These are phyloP conservation scores for Myrmecophaga tridactyla DNA, from an alignment of 2,113 vertebrate species.

Conservation along the genomic window DNA sequence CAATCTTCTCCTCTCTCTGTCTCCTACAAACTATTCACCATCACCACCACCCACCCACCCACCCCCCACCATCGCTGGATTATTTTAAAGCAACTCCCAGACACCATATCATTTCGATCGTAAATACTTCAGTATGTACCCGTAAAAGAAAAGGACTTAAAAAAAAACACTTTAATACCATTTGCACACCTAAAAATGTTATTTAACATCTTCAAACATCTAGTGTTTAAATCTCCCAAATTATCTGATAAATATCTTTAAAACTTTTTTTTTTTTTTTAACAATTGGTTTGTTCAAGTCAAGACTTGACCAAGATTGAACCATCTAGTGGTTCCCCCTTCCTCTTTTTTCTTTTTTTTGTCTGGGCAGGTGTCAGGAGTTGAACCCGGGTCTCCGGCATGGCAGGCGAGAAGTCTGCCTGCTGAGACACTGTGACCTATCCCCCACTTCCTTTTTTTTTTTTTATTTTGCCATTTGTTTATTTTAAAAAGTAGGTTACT, in stretches of 20 bases:
- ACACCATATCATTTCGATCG: too few species aligned
- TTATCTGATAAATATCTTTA: neutral
- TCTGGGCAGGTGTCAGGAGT: too few species aligned
- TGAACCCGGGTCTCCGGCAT: too few species aligned
- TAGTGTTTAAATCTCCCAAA: neutral
- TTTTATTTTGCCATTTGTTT: neutral
- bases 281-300: neutral
- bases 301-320: neutral
- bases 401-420: too few species aligned
- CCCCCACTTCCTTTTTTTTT: too few species aligned
- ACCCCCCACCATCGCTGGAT: too few species aligned
- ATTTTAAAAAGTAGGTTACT: neutral
- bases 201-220: conserved; percentile 1
- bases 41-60: too few species aligned
- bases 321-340: neutral
- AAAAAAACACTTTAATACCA: neutral
- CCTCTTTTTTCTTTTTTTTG: too few species aligned
- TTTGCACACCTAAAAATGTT: neutral
- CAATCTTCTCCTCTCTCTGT: neutral
- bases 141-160: neutral
- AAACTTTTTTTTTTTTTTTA: too few species aligned
- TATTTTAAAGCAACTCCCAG: too few species aligned
- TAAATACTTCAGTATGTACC: neutral
- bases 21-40: neutral
- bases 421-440: too few species aligned